A percentile compares a stretch with the other conserved stretches of the same genome.
Conservation (phyloP, 2,113 vertebrate species). For the Alosa alosa region DNA sequence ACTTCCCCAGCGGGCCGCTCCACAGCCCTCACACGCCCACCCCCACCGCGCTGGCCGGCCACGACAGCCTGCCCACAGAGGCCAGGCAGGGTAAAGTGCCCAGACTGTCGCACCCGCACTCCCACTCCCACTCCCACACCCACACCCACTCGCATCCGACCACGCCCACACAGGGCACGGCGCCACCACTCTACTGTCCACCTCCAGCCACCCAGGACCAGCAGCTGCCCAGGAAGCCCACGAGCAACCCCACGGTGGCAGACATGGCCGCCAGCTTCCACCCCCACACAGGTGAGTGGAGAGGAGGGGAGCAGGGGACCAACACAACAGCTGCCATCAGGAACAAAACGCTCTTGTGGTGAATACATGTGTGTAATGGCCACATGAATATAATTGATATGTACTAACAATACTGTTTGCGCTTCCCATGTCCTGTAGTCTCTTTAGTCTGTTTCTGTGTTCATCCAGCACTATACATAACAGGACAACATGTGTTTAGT, state of each 20-base stretch:
- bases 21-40: conserved; percentile 54
- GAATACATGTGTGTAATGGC: no score
- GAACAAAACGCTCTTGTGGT: neutral
- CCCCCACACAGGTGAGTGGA: neutral
- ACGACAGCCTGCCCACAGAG: conserved; percentile 52
- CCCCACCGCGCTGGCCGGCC: conserved; percentile 58
- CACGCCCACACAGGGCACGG: neutral
- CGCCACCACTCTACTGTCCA: conserved; percentile 57
- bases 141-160: neutral
- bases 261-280: conserved; percentile 11
- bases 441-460: neutral
- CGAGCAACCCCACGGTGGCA: neutral
- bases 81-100: conserved; percentile 72
- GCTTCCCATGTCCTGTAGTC: no score
- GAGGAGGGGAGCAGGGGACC: no score
- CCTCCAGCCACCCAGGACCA: conserved; percentile 64
- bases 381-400: no score
- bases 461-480: neutral
- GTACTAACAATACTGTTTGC: no score
- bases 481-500: no score
- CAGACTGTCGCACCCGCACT: conserved; percentile 45
- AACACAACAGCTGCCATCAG: neutral
- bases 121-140: conserved; percentile 20
- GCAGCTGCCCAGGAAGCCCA: conserved; percentile 44
- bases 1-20: conserved; percentile 46